Evolutionary conservation across 2,113 vertebrate genomes (phyloP).

Genomic region (Fregetta grallaria): DNA sequence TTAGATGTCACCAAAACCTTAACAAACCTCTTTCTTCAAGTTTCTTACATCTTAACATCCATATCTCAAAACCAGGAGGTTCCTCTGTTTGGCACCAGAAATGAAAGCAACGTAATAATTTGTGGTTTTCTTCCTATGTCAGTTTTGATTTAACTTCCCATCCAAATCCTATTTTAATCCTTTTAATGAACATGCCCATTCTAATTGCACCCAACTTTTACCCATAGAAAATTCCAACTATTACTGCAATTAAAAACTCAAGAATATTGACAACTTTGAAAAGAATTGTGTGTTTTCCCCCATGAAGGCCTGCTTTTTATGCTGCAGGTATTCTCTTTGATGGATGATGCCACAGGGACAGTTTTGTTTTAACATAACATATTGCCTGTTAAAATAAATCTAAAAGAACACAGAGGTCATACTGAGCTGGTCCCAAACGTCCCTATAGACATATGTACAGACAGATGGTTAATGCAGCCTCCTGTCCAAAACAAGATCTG

Average conservation of each 20-base stretch:
- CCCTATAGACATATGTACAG: slow-evolving; percentile 31
- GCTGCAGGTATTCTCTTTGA: slow-evolving; percentile 7
- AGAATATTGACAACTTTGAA: neutral
- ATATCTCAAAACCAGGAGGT: neutral
- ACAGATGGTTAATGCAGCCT: slow-evolving; percentile 20
- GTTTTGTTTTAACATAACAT: slow-evolving; percentile 27
- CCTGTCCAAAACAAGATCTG: slow-evolving; percentile 42
- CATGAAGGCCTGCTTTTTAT: neutral
- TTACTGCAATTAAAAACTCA: neutral
- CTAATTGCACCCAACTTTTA: neutral
- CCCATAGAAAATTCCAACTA: neutral
- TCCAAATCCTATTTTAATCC: neutral
- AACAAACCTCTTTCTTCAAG: neutral
- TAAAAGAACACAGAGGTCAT: slow-evolving; percentile 33
- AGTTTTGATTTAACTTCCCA: neutral
- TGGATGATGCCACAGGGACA: slow-evolving; percentile 7
- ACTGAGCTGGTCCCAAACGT: slow-evolving; percentile 15
- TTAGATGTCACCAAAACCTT: neutral
- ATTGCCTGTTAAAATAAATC: slow-evolving; percentile 61
- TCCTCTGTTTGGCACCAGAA: neutral
- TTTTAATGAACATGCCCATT: neutral
- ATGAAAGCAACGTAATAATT: neutral
- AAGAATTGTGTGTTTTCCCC: neutral
- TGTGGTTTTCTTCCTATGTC: neutral
- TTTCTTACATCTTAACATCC: neutral